A percentile compares a stretch with the other conserved stretches of the same genome.
These are phyloP conservation scores for Ardeotis arabs DNA, from an alignment of 2,113 vertebrate genomes.

Conservation along the genomic window DNA sequence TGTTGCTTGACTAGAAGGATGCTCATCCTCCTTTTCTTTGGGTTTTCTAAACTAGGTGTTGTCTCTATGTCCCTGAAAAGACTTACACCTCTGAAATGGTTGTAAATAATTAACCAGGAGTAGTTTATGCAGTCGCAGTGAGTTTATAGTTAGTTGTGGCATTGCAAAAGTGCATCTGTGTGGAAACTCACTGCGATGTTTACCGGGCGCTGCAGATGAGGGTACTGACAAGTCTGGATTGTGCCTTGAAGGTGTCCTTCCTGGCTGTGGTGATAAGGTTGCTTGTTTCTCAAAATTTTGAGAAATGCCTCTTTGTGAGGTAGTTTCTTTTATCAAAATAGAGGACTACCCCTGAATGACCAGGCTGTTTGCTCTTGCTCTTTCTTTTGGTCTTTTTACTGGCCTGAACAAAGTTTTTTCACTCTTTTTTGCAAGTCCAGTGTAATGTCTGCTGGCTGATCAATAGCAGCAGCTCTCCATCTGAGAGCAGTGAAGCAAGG, in stretches of 20 bases:
- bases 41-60: neutral
- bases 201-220: rapidly evolving
- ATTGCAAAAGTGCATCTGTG: neutral
- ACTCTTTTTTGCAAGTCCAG: neutral
- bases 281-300: neutral
- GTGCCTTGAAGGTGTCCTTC: neutral
- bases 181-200: neutral
- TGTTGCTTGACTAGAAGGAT: neutral
- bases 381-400: neutral
- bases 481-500: neutral
- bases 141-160: neutral
- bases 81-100: neutral
- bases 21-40: neutral
- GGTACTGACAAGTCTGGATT: neutral
- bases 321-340: neutral
- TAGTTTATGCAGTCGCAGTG: rapidly evolving
- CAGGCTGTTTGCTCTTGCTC: neutral
- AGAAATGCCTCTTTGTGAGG: neutral
- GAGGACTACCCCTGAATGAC: neutral
- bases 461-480: neutral
- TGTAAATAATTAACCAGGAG: neutral
- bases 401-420: neutral
- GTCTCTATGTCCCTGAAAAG: neutral
- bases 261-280: neutral
- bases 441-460: neutral